These are phyloP conservation scores for Notoglanidium macrostoma DNA, from an alignment of 2,797 vertebrate genomes.

Conservation along the genomic window DNA sequence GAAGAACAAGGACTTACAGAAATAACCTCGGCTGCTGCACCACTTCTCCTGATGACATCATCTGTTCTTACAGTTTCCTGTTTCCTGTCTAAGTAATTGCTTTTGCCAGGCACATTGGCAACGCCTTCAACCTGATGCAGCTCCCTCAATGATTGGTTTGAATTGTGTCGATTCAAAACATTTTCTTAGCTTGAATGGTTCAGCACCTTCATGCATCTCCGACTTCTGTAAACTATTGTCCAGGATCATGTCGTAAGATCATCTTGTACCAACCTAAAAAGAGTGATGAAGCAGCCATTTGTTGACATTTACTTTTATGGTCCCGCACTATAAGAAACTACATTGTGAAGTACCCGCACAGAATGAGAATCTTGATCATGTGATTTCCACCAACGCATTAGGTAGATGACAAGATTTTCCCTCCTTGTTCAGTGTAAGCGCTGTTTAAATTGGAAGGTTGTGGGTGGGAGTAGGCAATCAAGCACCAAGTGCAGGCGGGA, in stretches of 20 bases:
- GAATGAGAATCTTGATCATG: slow-evolving; percentile 3
- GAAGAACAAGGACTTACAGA: neutral
- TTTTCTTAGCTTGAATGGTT: neutral
- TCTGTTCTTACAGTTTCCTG: neutral
- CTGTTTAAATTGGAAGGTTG: slow-evolving; percentile 9
- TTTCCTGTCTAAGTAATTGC: neutral
- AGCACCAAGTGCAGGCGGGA: neutral
- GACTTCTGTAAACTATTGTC: neutral
- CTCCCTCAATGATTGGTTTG: neutral
- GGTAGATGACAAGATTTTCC: slow-evolving; percentile 4
- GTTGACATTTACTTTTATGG: neutral
- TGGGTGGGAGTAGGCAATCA: slow-evolving; percentile 1
- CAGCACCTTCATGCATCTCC: neutral
- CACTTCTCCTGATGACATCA: neutral
- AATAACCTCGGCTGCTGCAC: neutral
- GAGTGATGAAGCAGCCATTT: neutral
- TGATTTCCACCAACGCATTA: slow-evolving; percentile 8
- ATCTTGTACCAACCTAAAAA: neutral
- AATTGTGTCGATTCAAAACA: neutral
- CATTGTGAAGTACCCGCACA: neutral
- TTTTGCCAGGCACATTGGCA: neutral
- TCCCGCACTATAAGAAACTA: neutral
- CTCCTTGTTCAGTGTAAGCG: slow-evolving; percentile 1
- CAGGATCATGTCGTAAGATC: neutral
- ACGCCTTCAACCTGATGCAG: neutral